Percentiles rank a stretch among this genome's conserved stretches.
Evolutionary conservation across 37 sponge, comb jelly and placozoan species (phyloP).

Genomic region (Aplysina aerophoba): DNA sequence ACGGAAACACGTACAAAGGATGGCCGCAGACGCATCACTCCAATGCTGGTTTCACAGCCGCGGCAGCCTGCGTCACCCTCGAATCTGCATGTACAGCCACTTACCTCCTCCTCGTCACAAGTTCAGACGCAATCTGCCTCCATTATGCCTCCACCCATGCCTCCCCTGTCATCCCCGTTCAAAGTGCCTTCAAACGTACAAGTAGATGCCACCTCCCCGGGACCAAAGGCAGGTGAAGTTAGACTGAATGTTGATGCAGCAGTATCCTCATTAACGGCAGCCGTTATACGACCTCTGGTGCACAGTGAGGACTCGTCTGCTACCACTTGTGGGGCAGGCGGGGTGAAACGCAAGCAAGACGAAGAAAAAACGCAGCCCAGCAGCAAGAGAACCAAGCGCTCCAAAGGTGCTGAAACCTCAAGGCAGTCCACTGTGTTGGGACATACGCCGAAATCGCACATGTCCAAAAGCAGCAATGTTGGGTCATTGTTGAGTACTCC

Average conservation of each 20-base stretch:
- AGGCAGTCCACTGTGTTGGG: not conserved
- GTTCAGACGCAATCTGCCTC: too few species aligned
- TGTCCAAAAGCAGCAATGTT: not conserved
- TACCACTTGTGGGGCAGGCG: not conserved
- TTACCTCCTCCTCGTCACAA: too few species aligned
- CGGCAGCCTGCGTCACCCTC: constrained; percentile 15
- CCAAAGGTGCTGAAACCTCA: not conserved
- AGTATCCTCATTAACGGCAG: not conserved
- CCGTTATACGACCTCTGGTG: not conserved
- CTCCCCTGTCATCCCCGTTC: not conserved
- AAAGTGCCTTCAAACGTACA: not conserved
- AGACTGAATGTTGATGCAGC: not conserved
- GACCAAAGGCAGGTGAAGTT: not conserved
- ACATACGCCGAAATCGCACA: not conserved
- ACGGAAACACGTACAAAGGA: constrained; percentile 81
- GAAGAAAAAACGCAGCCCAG: not conserved
- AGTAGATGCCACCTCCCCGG: not conserved
- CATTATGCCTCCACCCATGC: not conserved
- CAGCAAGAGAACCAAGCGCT: constrained; percentile 7
- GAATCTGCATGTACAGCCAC: not conserved
- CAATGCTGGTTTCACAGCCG: constrained; percentile 57
- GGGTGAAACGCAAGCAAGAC: not conserved
- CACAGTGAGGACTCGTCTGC: not conserved
- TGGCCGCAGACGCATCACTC: constrained; percentile 86
- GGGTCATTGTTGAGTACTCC: constrained; percentile 10